Base-by-base conservation (phyloP, 1,140 invertebrate genomes). In the Papilio helenus region DNA sequence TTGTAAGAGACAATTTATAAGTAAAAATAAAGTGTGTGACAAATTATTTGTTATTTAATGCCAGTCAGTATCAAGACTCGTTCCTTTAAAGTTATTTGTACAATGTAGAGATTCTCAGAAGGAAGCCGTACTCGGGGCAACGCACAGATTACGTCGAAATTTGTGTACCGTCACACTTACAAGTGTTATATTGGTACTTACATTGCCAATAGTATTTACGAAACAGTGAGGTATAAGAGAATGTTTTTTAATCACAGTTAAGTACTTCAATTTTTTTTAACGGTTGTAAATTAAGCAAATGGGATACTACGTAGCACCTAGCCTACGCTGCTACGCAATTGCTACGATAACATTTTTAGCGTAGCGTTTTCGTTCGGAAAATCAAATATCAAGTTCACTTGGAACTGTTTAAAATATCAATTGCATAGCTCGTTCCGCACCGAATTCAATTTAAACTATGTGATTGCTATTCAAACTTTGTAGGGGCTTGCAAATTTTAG, bases 121-220 rank as follows among this genome's bases (percentile, higher is more conserved):
- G 20, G 73, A 76, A 76, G 51, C 73, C 73, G 7, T 76, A 58
- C 51, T 12, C 12, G 42, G 42, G 18, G 12, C 44, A 46, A 49
- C 26, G 16, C 46, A 29, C 73, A 76, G 73, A 76, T 76, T 76
- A 76, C 23, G 29, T 76, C 73, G 46, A 76, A 76, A 76, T 51
- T 51, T 76, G 26, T 76, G 73, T 76, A 34, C 73, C 10, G 26
- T 51, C 14, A 34, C 51, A 76, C 73, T 58, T 76, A 76, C 73
- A 76, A 76, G 26, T 26, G 61, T 29, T 26, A 65, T 16, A 16
- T 9, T 20, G 46, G 7, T 26, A 29, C 61, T 65, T 65, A 61
- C 58, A 61, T 26, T 26, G 14, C 10, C 1, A 61, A 26, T 61
- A 61, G 58, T 61, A 12, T 61, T 61, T 61, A 61, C 0, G 9